Evolutionary conservation across 2,797 vertebrate genomes (phyloP).

Genomic region (Urocyon cinereoargenteus): DNA sequence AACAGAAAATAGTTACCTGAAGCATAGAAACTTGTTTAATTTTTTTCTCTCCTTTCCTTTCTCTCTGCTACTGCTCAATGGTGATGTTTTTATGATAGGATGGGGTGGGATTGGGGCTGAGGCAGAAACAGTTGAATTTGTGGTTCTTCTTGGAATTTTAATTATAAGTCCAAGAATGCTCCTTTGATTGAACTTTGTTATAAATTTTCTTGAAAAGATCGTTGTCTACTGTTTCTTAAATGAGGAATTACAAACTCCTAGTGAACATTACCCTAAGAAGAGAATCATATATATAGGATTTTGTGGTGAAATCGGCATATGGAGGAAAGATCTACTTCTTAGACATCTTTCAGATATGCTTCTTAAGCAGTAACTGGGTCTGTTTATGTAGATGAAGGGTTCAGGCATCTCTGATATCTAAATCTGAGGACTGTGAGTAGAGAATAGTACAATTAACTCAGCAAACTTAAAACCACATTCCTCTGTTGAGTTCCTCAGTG

Average conservation of each 20-base stretch:
- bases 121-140: constrained; percentile 34
- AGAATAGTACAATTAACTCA: constrained; percentile 23
- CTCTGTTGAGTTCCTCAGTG: background rate
- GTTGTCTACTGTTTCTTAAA: constrained; percentile 45
- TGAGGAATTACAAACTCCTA: background rate
- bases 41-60: background rate
- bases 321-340: background rate
- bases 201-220: constrained; percentile 49
- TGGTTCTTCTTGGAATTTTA: constrained; percentile 60
- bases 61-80: background rate
- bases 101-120: background rate
- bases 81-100: background rate
- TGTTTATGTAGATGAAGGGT: constrained; percentile 57
- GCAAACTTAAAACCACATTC: constrained; percentile 60
- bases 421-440: background rate
- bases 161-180: constrained; percentile 47
- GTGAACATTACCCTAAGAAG: background rate
- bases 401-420: constrained; percentile 52
- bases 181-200: constrained; percentile 46
- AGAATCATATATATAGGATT: background rate
- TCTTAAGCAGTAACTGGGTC: background rate
- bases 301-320: background rate
- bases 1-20: background rate
- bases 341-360: background rate
- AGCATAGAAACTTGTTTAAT: background rate